Conservation (phyloP, 2,797 vertebrate species). For the Heteromormyrus szaboi region DNA sequence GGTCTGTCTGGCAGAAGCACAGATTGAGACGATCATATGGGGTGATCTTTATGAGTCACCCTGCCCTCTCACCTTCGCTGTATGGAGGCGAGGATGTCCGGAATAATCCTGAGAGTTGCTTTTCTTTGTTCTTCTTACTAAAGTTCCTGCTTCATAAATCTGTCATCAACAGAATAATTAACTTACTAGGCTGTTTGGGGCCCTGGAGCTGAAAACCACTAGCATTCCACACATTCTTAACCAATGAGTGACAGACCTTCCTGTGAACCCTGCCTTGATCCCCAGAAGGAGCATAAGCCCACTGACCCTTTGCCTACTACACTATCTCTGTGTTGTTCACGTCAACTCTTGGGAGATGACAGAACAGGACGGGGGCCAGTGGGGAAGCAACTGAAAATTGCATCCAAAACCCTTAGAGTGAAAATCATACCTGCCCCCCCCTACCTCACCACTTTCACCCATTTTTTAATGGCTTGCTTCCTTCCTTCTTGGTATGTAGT, state of each 20-base stretch:
- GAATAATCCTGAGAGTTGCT: neutral
- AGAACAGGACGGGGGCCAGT: neutral
- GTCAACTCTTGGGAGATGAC: neutral
- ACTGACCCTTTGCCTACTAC: neutral
- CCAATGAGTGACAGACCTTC: slow-evolving; percentile 5
- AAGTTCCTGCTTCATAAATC: slow-evolving; percentile 18
- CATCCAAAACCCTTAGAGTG: neutral
- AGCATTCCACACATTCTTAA: neutral
- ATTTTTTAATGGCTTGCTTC: slow-evolving; percentile 9
- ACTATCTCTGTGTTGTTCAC: neutral
- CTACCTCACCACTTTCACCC: neutral
- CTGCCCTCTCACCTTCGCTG: neutral
- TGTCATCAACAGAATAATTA: slow-evolving; percentile 8
- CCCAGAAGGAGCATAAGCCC: neutral
- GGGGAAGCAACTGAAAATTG: neutral
- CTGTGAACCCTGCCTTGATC: slow-evolving; percentile 1
- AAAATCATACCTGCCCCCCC: neutral
- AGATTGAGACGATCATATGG: neutral
- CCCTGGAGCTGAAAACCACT: neutral
- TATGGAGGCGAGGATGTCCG: neutral
- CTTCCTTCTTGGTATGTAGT: slow-evolving; percentile 5
- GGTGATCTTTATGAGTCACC: neutral
- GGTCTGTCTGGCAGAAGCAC: neutral
- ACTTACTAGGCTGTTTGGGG: neutral
- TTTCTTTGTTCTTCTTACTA: neutral